Base-by-base conservation (phyloP, 2,888 invertebrate species). In the Cerastoderma edule region DNA sequence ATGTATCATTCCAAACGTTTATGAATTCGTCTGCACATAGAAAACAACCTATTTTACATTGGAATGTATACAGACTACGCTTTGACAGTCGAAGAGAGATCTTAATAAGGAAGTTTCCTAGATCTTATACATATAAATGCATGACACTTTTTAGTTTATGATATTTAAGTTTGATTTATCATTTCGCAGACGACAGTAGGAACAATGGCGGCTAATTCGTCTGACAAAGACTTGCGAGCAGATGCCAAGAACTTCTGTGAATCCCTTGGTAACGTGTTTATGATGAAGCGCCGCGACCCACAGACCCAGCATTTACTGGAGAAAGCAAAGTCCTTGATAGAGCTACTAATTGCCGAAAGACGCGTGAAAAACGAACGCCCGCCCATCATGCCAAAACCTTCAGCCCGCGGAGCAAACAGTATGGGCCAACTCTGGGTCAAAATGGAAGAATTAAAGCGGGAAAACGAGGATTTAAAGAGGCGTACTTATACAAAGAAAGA, bases 401-500 rank as follows among this genome's bases (percentile, higher is more conserved):
- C 64, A 65, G 75, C 67, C 27, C 70, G 65, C 8, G 83, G 75
- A n/a, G 75, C 83, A 0, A 77, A 81, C 46, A 82, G 87, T 27
- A 89, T 89, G 89, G 90, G 90, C 0, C 90, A 90, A 65, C 83
- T 90, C 19, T 90, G 90, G 90, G 87, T 89, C 48, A 89, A 90
- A 77, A 78, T 90, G 64, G 90, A 90, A 73, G 90, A 90, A 66
- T 74, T 90, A 53, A 90, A 90, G 67, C 76, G 89, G 10, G 90
- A 90, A 73, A 90, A 90, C 68, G 89, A 89, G 50, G 87, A 88
- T 33, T 83, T 90, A 6, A 84, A 85, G 57, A 70, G 86, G 48
- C 82, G 86, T 53, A 83, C 78, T 3, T 78, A 80, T 35, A 69
- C 80, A 30, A 77, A 80, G 5, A 86, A 75, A 28, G 84, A 89